These are phyloP conservation scores for Sorex fumeus DNA, from an alignment of 2,113 vertebrate genomes.

Conservation along the genomic window DNA sequence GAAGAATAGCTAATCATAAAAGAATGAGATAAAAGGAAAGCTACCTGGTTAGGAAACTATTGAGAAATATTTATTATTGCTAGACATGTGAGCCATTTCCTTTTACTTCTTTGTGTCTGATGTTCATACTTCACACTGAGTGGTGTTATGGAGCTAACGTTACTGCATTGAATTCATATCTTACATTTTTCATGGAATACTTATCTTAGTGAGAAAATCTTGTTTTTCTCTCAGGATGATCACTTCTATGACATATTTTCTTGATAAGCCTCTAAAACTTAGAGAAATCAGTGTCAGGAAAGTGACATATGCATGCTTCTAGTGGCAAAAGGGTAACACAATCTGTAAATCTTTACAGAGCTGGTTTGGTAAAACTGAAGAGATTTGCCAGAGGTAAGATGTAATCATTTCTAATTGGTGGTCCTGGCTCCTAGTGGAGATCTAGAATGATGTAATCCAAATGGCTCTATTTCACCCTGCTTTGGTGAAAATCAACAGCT, in stretches of 20 bases:
- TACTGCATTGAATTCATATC: not conserved
- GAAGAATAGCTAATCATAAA: not conserved
- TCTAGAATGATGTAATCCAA: not conserved
- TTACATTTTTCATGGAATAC: not conserved
- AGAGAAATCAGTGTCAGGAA: constrained; percentile 28
- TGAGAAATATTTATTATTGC: not conserved
- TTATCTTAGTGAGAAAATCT: not conserved
- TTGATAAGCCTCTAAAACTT: not conserved
- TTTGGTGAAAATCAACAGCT: constrained; percentile 37
- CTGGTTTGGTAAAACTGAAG: not conserved
- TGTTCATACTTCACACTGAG: not conserved
- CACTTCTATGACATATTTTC: not conserved
- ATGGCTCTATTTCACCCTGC: not conserved
- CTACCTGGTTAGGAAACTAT: constrained; percentile 7
- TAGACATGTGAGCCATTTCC: not conserved
- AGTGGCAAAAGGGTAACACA: not conserved
- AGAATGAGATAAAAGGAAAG: constrained; percentile 47
- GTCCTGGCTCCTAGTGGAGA: not conserved
- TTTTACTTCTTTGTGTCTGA: not conserved
- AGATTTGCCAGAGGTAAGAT: constrained; percentile 10
- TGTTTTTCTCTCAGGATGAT: constrained; percentile 15
- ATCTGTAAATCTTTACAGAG: not conserved
- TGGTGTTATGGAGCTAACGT: not conserved
- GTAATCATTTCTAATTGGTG: not conserved
- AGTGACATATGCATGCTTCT: not conserved